phyloP scores from a whole-genome alignment of 92 coral and sea anemone species.

The Desmophyllum pertusum region DNA sequence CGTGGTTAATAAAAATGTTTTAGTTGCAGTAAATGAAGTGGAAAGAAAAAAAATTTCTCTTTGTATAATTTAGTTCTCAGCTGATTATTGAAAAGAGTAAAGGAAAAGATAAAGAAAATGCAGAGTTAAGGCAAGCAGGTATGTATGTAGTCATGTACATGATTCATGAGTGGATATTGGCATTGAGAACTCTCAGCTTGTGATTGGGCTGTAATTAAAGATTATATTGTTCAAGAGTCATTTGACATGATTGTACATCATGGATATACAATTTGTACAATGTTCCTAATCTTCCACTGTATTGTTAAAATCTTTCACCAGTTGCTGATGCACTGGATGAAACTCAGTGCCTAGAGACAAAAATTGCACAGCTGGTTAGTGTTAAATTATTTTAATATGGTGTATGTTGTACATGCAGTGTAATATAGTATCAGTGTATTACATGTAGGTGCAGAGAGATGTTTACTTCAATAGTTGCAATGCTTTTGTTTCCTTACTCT shows the following conservation, averaged over 20 bases:
- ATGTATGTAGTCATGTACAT: too few species aligned
- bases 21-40: not conserved
- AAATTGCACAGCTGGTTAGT: conserved; percentile 73
- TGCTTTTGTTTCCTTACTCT: not conserved
- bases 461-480: not conserved
- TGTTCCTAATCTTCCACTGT: not conserved
- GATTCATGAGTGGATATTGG: too few species aligned
- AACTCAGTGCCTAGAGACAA: conserved; percentile 52
- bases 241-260: too few species aligned
- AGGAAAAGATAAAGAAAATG: conserved; percentile 79
- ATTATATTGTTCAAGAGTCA: too few species aligned
- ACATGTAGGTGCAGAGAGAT: not conserved
- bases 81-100: conserved; percentile 74
- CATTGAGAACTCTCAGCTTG: too few species aligned
- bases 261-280: too few species aligned
- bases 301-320: conserved; percentile 22
- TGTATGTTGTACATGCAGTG: not conserved
- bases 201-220: too few species aligned
- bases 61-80: conserved; percentile 62
- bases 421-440: too few species aligned
- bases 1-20: not conserved
- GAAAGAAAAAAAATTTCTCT: not conserved
- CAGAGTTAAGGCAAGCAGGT: conserved; percentile 93
- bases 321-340: conserved; percentile 79
- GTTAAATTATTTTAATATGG: not conserved